Percentiles rank a stretch among this genome's conserved stretches.
phyloP scores from a whole-genome alignment of 2,113 vertebrate species.

The Chiloscyllium plagiosum region DNA sequence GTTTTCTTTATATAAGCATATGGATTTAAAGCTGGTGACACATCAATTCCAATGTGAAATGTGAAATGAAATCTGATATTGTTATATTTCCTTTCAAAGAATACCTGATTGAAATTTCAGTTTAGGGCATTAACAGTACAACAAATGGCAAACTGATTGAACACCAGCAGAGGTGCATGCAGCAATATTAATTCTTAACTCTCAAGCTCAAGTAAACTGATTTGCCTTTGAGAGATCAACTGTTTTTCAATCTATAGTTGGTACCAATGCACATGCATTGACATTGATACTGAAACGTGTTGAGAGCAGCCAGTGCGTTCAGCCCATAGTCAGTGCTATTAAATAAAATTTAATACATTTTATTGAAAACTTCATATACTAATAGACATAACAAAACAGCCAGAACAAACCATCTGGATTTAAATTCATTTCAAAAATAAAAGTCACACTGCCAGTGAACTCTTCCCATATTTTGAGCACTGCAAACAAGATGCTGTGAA shows the following conservation, averaged over 20 bases:
- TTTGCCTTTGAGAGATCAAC: not conserved
- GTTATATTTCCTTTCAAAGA: not conserved
- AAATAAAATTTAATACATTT: not conserved
- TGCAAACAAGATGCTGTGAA: not conserved
- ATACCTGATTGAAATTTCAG: not conserved
- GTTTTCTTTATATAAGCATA: not conserved
- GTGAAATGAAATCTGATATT: not conserved
- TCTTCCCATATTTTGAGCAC: conserved; percentile 6
- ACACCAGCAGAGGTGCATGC: not conserved
- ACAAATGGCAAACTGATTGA: not conserved
- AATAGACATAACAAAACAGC: not conserved
- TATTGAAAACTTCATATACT: conserved; percentile 24
- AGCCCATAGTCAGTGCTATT: no score
- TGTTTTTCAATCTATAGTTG: not conserved
- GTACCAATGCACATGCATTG: not conserved
- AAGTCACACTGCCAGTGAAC: not conserved
- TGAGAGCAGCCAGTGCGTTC: no score
- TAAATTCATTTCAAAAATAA: conserved; percentile 25
- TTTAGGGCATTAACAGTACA: not conserved
- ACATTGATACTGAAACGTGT: no score
- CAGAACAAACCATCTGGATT: conserved; percentile 21
- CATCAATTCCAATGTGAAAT: not conserved
- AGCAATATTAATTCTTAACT: not conserved
- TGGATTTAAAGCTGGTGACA: not conserved
- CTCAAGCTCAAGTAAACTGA: not conserved